Percentiles rank a stretch among this genome's conserved stretches.
These are phyloP conservation scores for Gonocerus acuteangulatus DNA, from an alignment of 2,888 invertebrate genomes.

Conservation along the genomic window DNA sequence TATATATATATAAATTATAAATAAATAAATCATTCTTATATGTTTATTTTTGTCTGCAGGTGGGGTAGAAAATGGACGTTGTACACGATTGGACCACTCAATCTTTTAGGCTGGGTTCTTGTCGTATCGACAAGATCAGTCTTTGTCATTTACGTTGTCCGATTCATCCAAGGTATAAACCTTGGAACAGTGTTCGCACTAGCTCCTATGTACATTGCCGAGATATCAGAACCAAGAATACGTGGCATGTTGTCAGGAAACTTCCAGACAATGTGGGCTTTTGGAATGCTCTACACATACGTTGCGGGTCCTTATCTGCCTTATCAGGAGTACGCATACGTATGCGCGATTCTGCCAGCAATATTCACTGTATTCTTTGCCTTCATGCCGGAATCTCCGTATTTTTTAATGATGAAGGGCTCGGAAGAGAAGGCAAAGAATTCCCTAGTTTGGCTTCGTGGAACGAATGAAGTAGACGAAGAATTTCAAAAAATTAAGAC, in stretches of 20 bases:
- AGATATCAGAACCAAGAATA: conserved; percentile 37
- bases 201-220: conserved; percentile 38
- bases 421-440: conserved; percentile 46
- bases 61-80: conserved; percentile 36
- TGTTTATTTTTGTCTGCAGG: too few species aligned
- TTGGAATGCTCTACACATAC: conserved; percentile 37
- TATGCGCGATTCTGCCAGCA: conserved; percentile 47
- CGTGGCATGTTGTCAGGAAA: conserved; percentile 38
- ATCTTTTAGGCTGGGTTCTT: conserved; percentile 36
- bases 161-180: conserved; percentile 37
- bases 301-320: conserved; percentile 37
- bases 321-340: conserved; percentile 44
- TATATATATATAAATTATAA: too few species aligned
- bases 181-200: conserved; percentile 37
- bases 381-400: conserved; percentile 57
- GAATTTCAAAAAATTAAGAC: conserved; percentile 29
- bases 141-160: conserved; percentile 33
- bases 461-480: conserved; percentile 17
- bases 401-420: conserved; percentile 51
- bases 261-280: conserved; percentile 38
- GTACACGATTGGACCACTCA: conserved; percentile 34
- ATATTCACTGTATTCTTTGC: conserved; percentile 47
- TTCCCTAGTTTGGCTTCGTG: conserved; percentile 30
- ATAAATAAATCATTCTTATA: too few species aligned
- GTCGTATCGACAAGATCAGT: conserved; percentile 35